phyloP scores from a whole-genome alignment of 2,113 vertebrate species.

The Channa maculata region DNA sequence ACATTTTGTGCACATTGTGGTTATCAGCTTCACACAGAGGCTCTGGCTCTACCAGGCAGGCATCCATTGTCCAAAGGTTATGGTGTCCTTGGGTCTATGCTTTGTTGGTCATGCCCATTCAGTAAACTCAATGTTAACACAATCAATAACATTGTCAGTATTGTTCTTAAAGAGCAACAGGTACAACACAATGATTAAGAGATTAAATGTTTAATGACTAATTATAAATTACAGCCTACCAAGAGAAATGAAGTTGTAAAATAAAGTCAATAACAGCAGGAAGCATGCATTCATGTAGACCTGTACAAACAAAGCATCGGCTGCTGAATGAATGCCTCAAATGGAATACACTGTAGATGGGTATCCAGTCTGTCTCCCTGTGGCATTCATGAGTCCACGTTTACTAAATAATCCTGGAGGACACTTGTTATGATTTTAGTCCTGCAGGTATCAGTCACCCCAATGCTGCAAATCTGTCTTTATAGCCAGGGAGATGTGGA shows the following conservation, averaged over 20 bases:
- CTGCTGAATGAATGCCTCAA: conserved; percentile 43
- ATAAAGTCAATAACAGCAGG: neutral
- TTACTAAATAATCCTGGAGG: conserved; percentile 48
- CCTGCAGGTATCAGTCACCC: conserved; percentile 45
- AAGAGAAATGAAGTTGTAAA: conserved; percentile 3
- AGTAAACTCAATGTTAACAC: neutral
- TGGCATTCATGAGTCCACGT: conserved; percentile 28
- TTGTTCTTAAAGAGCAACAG: conserved; percentile 10
- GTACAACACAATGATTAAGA: conserved; percentile 4
- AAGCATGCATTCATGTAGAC: conserved; percentile 51
- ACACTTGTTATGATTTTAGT: conserved; percentile 46
- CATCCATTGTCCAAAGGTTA: no score
- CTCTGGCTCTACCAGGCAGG: no score
- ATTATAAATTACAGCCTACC: conserved; percentile 1
- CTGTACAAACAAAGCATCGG: conserved; percentile 13
- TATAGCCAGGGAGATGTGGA: conserved; percentile 60
- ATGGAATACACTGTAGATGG: conserved; percentile 11
- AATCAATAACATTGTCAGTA: neutral
- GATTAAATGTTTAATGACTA: conserved; percentile 32
- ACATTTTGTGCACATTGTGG: no score
- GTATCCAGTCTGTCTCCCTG: conserved; percentile 24
- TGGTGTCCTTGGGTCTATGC: no score
- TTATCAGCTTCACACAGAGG: no score
- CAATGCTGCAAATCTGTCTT: conserved; percentile 67
- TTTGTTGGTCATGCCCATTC: no score